Base-by-base conservation (phyloP, 2,113 vertebrate genomes). In the Stigmatopora nigra region DNA sequence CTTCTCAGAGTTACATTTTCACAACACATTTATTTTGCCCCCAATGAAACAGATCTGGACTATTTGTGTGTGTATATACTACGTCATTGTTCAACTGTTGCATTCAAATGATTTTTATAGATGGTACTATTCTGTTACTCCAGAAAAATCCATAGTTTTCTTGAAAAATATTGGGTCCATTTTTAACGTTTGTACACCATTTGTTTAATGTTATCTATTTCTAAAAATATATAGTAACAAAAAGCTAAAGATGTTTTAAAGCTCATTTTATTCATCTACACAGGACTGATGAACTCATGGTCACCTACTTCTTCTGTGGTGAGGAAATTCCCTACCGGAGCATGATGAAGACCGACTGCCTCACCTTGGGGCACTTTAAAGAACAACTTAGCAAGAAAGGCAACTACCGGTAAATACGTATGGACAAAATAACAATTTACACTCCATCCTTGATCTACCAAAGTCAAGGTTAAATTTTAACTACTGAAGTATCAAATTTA, bases 341-440 rank as follows among this genome's bases (percentile, higher is more conserved):
- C 84, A 91, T 95, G 93, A 89, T 99, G 91, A 98, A 94, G 89
- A 91, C 92, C 22, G 95, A 96, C 91, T 94, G 93, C 89, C 91
- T 98, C 87, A 98, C 96, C 66, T 90, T 99, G 78, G 95, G 94
- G 76, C 94, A 96, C 91, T 99, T 99, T 86, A 99, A 99, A 88
- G 95, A 99, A 58, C 97, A 98, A 87, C 95, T 99, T 53, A 95
- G 95, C 92, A 98, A 96, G 89, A 99, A 99, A 91, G 97, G 97
- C 83, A 97, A 94, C 90, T 99, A 98, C 85, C 92, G 97, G 97
- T 99, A 89, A 92, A 72, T 71, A 68, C 20, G 11, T 0, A 48
- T 14, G 60, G 8, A 62, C 35, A 19, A 15, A 25, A 16, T 15
- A 41, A 38, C 60, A 46, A 7, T 48, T 55, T 4, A 25, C 5